These are phyloP conservation scores for Rhinella marina DNA, from an alignment of 2,797 vertebrate genomes.

Conservation along the genomic window DNA sequence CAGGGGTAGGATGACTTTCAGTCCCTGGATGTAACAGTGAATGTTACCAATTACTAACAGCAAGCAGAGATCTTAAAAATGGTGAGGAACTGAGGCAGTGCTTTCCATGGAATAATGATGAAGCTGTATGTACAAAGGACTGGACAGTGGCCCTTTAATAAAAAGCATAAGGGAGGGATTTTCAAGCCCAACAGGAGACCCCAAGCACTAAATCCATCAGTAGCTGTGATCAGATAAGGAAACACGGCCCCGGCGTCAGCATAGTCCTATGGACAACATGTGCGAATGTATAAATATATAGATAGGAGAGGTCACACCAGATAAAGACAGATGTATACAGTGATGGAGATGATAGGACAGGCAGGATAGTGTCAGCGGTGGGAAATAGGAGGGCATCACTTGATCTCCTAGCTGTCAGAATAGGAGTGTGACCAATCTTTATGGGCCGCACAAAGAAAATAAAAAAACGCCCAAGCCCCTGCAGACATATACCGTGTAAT, in stretches of 20 bases:
- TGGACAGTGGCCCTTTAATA: background rate
- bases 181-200: background rate
- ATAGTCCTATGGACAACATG: too few species aligned
- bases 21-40: background rate
- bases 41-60: background rate
- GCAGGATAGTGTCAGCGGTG: background rate
- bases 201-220: slow-evolving; percentile 63
- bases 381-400: background rate
- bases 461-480: background rate
- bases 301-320: background rate
- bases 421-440: too few species aligned
- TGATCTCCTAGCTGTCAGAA: background rate
- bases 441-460: too few species aligned
- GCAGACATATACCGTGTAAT: too few species aligned
- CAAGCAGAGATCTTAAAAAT: background rate
- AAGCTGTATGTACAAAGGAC: background rate
- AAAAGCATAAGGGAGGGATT: background rate
- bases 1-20: too few species aligned
- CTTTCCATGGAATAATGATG: background rate
- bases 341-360: background rate
- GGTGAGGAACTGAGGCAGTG: background rate
- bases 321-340: background rate
- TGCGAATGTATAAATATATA: too few species aligned
- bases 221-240: slow-evolving; percentile 85
- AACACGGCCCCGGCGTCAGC: slow-evolving; percentile 68